Evolutionary conservation across 2,797 vertebrate species (phyloP).

Genomic region (Lacerta bilineata): DNA sequence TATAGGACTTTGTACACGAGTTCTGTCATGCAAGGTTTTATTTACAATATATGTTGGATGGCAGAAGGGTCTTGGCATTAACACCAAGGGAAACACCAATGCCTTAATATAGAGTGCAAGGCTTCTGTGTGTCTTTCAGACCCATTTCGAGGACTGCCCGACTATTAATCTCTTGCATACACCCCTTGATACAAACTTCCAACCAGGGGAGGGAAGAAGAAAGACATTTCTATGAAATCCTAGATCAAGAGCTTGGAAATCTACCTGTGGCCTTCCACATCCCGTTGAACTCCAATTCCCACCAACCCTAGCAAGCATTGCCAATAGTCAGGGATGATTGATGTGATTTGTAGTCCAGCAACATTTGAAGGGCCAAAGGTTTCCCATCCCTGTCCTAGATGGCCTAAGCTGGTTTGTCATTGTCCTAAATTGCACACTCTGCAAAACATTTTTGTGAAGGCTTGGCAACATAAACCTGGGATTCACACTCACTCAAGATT

Average conservation of each 20-base stretch:
- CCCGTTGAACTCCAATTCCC: not conserved
- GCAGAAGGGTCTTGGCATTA: too few species aligned
- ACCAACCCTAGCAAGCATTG: not conserved
- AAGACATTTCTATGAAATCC: not conserved
- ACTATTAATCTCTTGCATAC: too few species aligned
- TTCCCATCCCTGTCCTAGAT: not conserved
- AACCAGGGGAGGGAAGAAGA: too few species aligned
- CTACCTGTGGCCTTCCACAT: not conserved
- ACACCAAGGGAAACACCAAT: too few species aligned
- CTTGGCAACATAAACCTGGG: conserved; percentile 18
- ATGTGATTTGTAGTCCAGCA: not conserved
- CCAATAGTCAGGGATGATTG: not conserved
- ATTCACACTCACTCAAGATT: conserved; percentile 29
- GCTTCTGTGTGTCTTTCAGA: too few species aligned
- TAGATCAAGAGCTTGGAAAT: not conserved
- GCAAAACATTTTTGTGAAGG: not conserved
- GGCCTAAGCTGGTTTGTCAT: not conserved
- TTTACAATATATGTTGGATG: too few species aligned
- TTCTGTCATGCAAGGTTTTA: too few species aligned
- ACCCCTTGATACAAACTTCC: too few species aligned
- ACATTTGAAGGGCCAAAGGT: not conserved
- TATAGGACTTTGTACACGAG: too few species aligned
- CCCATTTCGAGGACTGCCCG: too few species aligned
- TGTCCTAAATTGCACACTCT: conserved; percentile 11
- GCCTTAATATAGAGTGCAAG: too few species aligned